Conservation (phyloP, 2,888 invertebrate species). For the Diplazon laetatorius region DNA sequence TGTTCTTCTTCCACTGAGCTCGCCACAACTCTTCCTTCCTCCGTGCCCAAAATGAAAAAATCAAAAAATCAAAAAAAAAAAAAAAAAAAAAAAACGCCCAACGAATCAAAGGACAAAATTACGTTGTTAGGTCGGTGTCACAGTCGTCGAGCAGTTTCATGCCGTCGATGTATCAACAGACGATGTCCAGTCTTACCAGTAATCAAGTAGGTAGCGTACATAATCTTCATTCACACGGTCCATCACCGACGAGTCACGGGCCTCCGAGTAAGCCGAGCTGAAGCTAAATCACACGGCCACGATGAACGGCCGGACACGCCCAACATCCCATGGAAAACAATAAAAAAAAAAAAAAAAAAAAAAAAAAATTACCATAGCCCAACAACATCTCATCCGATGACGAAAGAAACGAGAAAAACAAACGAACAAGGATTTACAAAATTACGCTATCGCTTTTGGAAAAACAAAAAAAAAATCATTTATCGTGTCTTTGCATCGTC, state of each 20-base stretch:
- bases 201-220: constrained; percentile 77
- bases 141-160: constrained; percentile 76
- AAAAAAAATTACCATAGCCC: constrained; percentile 56
- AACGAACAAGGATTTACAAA: neutral
- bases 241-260: constrained; percentile 76
- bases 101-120: constrained; percentile 58
- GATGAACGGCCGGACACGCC: constrained; percentile 54
- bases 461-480: neutral
- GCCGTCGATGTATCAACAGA: constrained; percentile 76
- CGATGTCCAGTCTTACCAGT: constrained; percentile 74
- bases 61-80: constrained; percentile 2
- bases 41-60: constrained; percentile 6
- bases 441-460: neutral
- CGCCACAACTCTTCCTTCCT: constrained; percentile 8
- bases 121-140: constrained; percentile 72
- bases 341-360: no score
- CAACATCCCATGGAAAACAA: constrained; percentile 53
- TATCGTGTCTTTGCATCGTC: neutral
- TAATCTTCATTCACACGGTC: constrained; percentile 77
- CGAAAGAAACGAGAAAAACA: neutral
- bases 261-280: constrained; percentile 77
- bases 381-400: constrained; percentile 42
- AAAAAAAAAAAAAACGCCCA: constrained; percentile 26
- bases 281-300: constrained; percentile 71
- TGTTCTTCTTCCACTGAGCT: neutral